Conservation (phyloP, 2,888 invertebrate genomes). For the Drosophila borborema region DNA sequence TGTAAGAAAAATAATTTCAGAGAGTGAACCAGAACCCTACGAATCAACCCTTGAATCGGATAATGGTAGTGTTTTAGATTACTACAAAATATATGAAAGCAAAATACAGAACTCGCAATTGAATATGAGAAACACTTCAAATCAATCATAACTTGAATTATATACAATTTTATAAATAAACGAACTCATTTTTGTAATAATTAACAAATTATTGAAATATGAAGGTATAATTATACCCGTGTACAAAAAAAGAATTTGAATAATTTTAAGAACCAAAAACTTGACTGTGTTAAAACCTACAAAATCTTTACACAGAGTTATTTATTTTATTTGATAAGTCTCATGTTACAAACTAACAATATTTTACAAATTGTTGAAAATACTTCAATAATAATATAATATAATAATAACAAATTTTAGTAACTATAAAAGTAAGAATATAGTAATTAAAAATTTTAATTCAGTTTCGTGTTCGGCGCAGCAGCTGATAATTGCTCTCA, state of each 20-base stretch:
- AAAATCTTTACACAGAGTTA: not conserved
- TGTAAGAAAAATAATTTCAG: constrained; percentile 59
- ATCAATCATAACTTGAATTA: constrained; percentile 15
- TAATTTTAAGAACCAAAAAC: not conserved
- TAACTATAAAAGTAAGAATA: too few species aligned
- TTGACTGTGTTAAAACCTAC: not conserved
- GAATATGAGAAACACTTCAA: constrained; percentile 24
- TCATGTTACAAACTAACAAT: not conserved
- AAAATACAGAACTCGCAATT: constrained; percentile 17
- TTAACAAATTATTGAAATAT: not conserved
- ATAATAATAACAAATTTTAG: too few species aligned
- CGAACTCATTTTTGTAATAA: not conserved
- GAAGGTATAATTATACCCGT: not conserved
- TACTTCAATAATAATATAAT: too few species aligned
- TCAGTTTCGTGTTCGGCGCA: too few species aligned
- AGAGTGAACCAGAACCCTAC: constrained; percentile 23
- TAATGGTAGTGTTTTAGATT: constrained; percentile 15
- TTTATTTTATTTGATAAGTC: not conserved
- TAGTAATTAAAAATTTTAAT: too few species aligned
- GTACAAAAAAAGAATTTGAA: not conserved
- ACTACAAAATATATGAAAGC: constrained; percentile 29
- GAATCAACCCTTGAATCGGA: constrained; percentile 25
- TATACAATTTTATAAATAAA: not conserved
- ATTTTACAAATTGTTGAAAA: too few species aligned
- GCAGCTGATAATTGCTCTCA: too few species aligned